A percentile compares a stretch with the other conserved stretches of the same genome.
Evolutionary conservation across 2,888 invertebrate species (phyloP).

Genomic region (Dione juno): DNA sequence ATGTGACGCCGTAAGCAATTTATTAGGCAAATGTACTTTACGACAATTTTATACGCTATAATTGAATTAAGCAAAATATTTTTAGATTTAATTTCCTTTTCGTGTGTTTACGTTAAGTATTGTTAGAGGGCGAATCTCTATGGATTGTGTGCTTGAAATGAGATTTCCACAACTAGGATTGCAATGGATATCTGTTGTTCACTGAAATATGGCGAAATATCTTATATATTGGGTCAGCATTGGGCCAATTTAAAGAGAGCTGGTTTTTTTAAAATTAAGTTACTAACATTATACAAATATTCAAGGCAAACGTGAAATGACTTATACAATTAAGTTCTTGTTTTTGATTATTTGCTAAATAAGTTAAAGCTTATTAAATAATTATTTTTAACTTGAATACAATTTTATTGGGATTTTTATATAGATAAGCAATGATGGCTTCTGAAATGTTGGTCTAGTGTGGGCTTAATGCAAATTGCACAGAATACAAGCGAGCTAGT

Average conservation of each 20-base stretch:
- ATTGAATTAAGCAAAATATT: constrained; percentile 33
- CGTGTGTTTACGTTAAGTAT: constrained; percentile 42
- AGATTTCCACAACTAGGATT: constrained; percentile 31
- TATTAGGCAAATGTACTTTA: constrained; percentile 27
- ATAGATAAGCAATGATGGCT: not conserved
- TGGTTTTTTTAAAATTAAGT: not conserved
- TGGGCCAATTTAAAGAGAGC: not conserved
- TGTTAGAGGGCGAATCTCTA: constrained; percentile 61
- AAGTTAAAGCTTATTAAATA: too few relatives aligned
- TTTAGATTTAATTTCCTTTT: constrained; percentile 37
- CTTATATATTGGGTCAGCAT: not conserved
- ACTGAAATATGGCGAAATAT: constrained; percentile 21
- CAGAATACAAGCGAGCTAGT: not conserved
- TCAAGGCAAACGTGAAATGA: not conserved
- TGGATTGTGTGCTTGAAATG: constrained; percentile 53
- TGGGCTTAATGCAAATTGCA: constrained; percentile 4
- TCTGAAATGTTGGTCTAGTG: not conserved
- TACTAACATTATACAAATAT: not conserved
- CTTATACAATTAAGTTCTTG: too few relatives aligned
- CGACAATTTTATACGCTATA: constrained; percentile 26
- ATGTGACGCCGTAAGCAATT: constrained; percentile 17
- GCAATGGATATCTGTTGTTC: constrained; percentile 17
- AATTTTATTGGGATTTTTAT: not conserved
- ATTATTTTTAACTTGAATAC: not conserved
- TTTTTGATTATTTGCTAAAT: too few relatives aligned